Base-by-base conservation (phyloP, 2,113 vertebrate genomes). In the Ramphastos sulfuratus region DNA sequence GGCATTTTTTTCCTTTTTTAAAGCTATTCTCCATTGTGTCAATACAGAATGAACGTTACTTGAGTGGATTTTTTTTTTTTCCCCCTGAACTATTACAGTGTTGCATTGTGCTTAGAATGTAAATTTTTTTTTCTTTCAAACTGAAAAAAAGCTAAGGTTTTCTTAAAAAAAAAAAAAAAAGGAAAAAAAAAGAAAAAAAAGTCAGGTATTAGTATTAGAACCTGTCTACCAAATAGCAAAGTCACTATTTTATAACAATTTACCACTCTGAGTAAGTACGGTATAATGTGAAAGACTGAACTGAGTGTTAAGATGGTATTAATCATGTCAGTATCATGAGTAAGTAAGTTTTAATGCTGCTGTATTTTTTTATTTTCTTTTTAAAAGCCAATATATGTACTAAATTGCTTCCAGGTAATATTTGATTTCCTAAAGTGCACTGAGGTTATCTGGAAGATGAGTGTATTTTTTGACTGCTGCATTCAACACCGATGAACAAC, bases 291-390 rank as follows among this genome's bases (percentile, higher is more conserved):
- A 98, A 98, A 96, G 97, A 94, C 96, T 96, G 96, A 92, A 79
- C 94, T 76, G 95, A 79, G 97, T 97, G 97, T 96, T 90, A 91
- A 95, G 97, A 96, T 93, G 96, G 96, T 97, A 93, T 97, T 97
- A 96, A 97, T 98, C 97, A 96, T 97, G 97, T 98, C 94, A 72
- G 94, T 97, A 96, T 98, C 97, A 89, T 93, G 92, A 96, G 95
- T 98, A 96, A 97, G 97, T 97, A 98, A 97, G 96, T 97, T 97
- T 98, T 97, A 97, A 97, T 98, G 98, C 98, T 99, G 98, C 98
- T 98, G 98, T 98, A 97, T 95, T 93, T 96, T 96, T 95, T 97
- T 95, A 93, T 78, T 96, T 96, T 97, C 85, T 96, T 97, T 97
- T 97, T 96, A 67, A 97, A 97, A 98, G 97, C 97, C 97, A 96